Conservation (phyloP, 2,888 invertebrate genomes). For the Plemyria rubiginata region DNA sequence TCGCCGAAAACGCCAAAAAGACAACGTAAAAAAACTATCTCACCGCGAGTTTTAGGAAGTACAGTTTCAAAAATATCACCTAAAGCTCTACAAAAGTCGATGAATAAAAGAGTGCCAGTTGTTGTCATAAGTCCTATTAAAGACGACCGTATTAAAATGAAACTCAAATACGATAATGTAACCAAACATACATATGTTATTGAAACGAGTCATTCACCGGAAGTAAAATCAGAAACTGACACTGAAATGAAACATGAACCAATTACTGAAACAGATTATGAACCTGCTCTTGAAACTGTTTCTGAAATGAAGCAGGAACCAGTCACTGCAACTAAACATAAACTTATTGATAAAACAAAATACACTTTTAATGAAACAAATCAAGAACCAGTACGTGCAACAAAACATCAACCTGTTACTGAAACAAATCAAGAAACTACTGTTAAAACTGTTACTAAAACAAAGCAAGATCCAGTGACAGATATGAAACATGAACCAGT, state of each 20-base stretch:
- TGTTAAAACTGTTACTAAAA: background rate
- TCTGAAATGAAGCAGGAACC: constrained; percentile 1
- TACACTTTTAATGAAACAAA: background rate
- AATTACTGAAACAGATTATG: background rate
- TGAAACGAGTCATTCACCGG: constrained; percentile 1
- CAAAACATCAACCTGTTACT: constrained; percentile 14
- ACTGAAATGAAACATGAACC: background rate
- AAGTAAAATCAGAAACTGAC: background rate
- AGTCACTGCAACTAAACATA: background rate
- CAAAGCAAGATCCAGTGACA: too few species aligned
- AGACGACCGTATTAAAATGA: background rate
- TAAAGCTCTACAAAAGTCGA: constrained; percentile 2
- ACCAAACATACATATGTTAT: background rate
- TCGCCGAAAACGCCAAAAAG: constrained; percentile 22
- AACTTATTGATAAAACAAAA: background rate
- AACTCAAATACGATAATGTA: background rate
- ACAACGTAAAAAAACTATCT: constrained; percentile 11
- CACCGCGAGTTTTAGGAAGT: constrained; percentile 16
- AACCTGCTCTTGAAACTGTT: background rate
- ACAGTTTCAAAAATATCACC: constrained; percentile 1
- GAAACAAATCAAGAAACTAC: constrained; percentile 15
- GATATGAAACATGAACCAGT: constrained; percentile 2
- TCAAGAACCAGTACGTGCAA: background rate
- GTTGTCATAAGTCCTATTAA: constrained; percentile 29
- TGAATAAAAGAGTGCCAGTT: constrained; percentile 21